A percentile compares a stretch with the other conserved stretches of the same genome.
Conservation (phyloP, 1,140 invertebrate genomes). For the Drosophila parvula region DNA sequence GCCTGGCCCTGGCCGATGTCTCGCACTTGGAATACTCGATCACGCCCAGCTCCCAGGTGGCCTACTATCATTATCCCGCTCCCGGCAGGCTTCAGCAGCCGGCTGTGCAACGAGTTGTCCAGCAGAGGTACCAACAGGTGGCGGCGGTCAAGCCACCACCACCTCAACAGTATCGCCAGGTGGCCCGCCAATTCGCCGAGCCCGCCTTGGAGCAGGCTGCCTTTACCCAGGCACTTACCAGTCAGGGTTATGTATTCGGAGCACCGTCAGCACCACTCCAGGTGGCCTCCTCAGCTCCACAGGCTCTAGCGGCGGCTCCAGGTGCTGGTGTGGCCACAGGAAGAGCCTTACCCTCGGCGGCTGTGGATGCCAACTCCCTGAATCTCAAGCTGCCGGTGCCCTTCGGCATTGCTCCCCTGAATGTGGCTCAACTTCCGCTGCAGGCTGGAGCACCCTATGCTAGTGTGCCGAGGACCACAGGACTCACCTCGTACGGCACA, state of each 20-base stretch:
- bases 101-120: conserved; percentile 7
- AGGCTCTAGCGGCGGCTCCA: neutral
- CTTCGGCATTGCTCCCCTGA: conserved; percentile 70
- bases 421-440: conserved; percentile 71
- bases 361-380: conserved; percentile 58
- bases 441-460: conserved; percentile 76
- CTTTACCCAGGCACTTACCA: conserved; percentile 74
- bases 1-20: conserved; percentile 45
- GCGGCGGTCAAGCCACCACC: neutral
- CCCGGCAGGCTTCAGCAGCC: conserved; percentile 30
- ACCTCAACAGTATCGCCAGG: conserved; percentile 43
- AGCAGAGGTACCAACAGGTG: conserved; percentile 33
- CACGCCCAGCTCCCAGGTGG: conserved; percentile 63
- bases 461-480: conserved; percentile 64
- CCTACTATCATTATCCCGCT: conserved; percentile 72
- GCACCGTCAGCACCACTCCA: conserved; percentile 32
- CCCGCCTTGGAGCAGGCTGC: conserved; percentile 74
- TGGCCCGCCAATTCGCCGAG: conserved; percentile 57
- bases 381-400: conserved; percentile 78
- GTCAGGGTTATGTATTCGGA: conserved; percentile 71
- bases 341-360: conserved; percentile 31
- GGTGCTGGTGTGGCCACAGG: conserved; percentile 12
- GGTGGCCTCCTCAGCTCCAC: conserved; percentile 11
- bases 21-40: conserved; percentile 67
- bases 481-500: conserved; percentile 77